Base-by-base conservation (phyloP, 2,113 vertebrate genomes). In the Mesoclemmys tuberculata region DNA sequence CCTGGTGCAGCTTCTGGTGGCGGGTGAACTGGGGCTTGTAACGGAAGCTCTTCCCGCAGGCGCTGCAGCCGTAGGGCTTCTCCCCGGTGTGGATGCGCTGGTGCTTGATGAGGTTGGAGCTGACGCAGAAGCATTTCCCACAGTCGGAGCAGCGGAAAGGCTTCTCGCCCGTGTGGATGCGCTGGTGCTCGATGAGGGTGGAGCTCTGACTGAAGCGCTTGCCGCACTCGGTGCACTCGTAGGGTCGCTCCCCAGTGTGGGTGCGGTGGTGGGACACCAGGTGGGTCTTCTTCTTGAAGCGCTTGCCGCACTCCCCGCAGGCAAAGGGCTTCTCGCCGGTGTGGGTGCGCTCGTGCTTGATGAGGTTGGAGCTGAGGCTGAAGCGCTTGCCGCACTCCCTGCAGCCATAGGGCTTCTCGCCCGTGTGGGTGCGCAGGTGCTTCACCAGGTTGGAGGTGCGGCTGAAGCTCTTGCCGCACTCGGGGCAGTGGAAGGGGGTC, bases 1-100 rank as follows among this genome's bases (percentile, higher is more conserved):
- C 94, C 5, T 93, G 74, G 81, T 97, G 96, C 52, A 83, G 81
- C 74, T 96, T 95, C 78, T 96, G 97, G 29, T 92, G 87, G 5
- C 52, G 82, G 58, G 77, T 56, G 18, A 51, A 38, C 80, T 77
- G 88, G 80, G 38, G 64, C 35, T 90, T 44, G 49, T 68, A 82
- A 9, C 80, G 29, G 61, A 94, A 94, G 51, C 71, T 71, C 61
- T 91, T 91, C 18, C 93, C 93, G 44, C 93, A 94, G 27, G 54
- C 58, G 1, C 79, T 68, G 35, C 89, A 94, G 27, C 77, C 97
- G 29, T 97, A 91, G 22, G 79, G 90, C 54, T 80, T n/a, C 29
- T 91, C 90, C 14, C 89, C 89, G 2, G 83, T 78, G 75, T 44
- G 75, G 75, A 48, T 41, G 27, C 27, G 44, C 13, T 46, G 75